Evolutionary conservation across 2,888 invertebrate genomes (phyloP), one percentile per base, ranked within the genome.

Genomic region (Malacosoma neustria): DNA sequence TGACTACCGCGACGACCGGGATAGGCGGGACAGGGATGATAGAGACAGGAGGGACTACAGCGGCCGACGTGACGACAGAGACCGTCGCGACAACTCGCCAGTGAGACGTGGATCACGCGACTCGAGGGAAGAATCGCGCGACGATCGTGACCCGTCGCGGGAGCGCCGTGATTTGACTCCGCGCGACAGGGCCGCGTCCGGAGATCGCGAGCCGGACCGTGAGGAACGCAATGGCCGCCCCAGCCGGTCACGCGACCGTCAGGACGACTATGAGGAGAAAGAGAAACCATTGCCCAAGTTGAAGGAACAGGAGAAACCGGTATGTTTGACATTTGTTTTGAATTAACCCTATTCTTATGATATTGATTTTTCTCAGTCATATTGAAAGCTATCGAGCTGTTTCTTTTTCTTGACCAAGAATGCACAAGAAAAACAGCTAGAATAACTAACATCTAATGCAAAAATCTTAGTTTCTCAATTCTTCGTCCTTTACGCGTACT

Each of bases 231-330:
- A 79, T 55, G 77, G 77, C 4, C 64, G 69, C 40, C 61, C 43
- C 29, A 74, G 75, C 41, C 72, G 72, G 53, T 65, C 71, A 40
- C 65, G 69, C 9, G 79, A 79, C 46, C 53, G 71, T 3, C 51
- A 46, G 44, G 71, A 72, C 38, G 59, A 62, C n/a, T 40, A 46
- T 11, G 76, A 68, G 4, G 40, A 48, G 14, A 72, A 73, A 1
- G 76, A 76, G 1, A 69, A 60, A 42, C 64, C 74, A 51, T 87
- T 93, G 90, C 92, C 93, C 61, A 93, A 92, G 74, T 77, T 91
- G 58, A 90, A 90, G 64, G 91, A 92, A 69, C 89, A 90, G 49
- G 90, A 91, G 66, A 89, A 91, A 73, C 92, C 93, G 64, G 92
- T 92, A 74, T 79, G 88, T 80, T 47, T 30, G n/a, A n/a, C n/a